These are phyloP conservation scores for Oostethus manadensis DNA, from an alignment of 2,113 vertebrate genomes.

Conservation along the genomic window DNA sequence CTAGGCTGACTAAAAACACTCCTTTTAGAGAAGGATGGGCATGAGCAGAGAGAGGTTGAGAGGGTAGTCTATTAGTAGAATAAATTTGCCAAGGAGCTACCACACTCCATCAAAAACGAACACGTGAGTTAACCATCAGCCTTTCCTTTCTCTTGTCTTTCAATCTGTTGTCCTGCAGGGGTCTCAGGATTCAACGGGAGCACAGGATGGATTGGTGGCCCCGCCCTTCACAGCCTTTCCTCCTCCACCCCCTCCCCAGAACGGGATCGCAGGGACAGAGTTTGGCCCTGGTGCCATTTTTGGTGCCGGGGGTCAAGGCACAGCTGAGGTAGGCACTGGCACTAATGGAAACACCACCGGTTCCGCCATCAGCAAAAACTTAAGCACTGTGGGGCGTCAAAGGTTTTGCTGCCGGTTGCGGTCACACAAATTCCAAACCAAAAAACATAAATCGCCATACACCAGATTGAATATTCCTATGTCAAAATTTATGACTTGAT, in stretches of 20 bases:
- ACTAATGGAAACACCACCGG: slow-evolving; percentile 39
- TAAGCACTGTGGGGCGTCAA: slow-evolving; percentile 32
- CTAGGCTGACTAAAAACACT: slow-evolving; percentile 60
- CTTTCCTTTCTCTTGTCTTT: not conserved
- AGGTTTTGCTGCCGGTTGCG: not conserved
- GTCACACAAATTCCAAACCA: not conserved
- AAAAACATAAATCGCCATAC: no score
- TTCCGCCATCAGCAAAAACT: slow-evolving; percentile 31
- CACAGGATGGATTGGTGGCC: slow-evolving; percentile 67
- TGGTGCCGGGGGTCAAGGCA: slow-evolving; percentile 50
- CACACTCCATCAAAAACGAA: not conserved
- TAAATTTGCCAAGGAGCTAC: not conserved
- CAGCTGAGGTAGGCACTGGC: slow-evolving; percentile 54
- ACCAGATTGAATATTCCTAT: no score
- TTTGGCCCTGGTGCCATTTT: slow-evolving; percentile 65
- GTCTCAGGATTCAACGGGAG: slow-evolving; percentile 68
- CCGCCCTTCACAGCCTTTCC: slow-evolving; percentile 67
- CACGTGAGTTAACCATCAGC: not conserved
- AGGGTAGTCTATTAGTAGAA: not conserved
- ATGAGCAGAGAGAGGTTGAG: slow-evolving; percentile 17
- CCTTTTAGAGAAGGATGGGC: slow-evolving; percentile 47
- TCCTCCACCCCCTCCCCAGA: slow-evolving; percentile 71
- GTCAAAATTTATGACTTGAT: no score
- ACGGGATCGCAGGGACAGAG: slow-evolving; percentile 62
- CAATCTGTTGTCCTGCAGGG: slow-evolving; percentile 45